phyloP scores from a whole-genome alignment of 1,140 invertebrate species.

The Nasonia vitripennis region DNA sequence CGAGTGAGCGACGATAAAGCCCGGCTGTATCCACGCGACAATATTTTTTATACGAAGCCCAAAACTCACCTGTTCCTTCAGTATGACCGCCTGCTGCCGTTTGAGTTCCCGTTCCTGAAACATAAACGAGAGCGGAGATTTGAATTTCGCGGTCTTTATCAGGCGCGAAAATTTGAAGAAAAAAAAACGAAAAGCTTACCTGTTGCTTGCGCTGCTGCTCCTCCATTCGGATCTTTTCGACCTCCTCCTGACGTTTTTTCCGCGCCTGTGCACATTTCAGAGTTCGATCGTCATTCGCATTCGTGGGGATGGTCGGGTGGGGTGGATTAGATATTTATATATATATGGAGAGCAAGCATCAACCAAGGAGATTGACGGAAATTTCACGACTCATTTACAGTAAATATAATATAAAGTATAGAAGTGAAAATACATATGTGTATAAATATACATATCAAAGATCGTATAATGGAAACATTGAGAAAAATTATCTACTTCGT shows the following conservation, averaged over 20 bases:
- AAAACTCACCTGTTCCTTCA: constrained; percentile 89
- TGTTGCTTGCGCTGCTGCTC: constrained; percentile 90
- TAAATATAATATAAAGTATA: background rate
- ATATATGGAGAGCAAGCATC: constrained; percentile 33
- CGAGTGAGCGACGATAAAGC: constrained; percentile 33
- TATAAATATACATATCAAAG: background rate
- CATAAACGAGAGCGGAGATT: background rate
- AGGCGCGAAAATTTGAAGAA: background rate
- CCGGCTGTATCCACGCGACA: background rate
- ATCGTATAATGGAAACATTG: background rate
- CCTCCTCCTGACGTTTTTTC: constrained; percentile 88
- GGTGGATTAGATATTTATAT: background rate
- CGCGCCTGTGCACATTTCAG: constrained; percentile 81
- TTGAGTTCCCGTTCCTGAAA: constrained; percentile 91
- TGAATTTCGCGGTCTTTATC: background rate
- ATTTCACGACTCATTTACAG: background rate
- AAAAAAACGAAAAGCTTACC: constrained; percentile 74
- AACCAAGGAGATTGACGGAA: constrained; percentile 37
- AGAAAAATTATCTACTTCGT: constrained; percentile 25
- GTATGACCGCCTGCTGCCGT: constrained; percentile 87
- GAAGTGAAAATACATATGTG: background rate
- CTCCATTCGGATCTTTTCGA: constrained; percentile 88
- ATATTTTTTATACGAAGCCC: constrained; percentile 5
- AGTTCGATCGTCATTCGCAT: constrained; percentile 67
- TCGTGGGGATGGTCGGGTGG: constrained; percentile 33